phyloP scores from a whole-genome alignment of 2,888 invertebrate genomes.

The Trissolcus japonicus region DNA sequence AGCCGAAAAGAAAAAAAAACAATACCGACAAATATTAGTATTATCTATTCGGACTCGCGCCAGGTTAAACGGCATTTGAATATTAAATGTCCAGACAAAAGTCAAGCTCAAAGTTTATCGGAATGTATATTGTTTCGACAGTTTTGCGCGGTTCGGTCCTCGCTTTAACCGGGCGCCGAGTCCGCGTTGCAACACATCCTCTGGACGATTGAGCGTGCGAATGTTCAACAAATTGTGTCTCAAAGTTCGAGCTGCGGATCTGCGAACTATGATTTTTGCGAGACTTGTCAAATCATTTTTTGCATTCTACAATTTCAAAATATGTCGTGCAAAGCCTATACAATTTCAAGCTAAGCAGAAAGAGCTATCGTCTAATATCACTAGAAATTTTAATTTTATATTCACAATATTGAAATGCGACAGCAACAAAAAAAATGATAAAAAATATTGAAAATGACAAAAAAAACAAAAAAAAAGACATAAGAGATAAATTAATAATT shows the following conservation, averaged over 20 bases:
- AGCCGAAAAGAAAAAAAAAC: slow-evolving; percentile 24
- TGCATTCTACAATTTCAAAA: slow-evolving; percentile 46
- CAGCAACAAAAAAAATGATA: slow-evolving; percentile 45
- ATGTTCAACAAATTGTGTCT: slow-evolving; percentile 28
- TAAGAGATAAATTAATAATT: slow-evolving; percentile 57
- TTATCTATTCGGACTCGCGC: slow-evolving; percentile 31
- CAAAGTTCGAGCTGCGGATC: slow-evolving; percentile 42
- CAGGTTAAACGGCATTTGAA: slow-evolving; percentile 17
- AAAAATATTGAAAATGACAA: slow-evolving; percentile 57
- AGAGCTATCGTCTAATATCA: slow-evolving; percentile 71
- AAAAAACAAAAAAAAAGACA: slow-evolving; percentile 57
- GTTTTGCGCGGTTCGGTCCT: neutral
- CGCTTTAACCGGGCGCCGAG: slow-evolving; percentile 13
- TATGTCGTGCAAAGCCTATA: slow-evolving; percentile 64
- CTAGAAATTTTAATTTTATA: slow-evolving; percentile 73
- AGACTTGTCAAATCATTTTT: slow-evolving; percentile 23
- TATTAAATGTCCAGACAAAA: slow-evolving; percentile 18
- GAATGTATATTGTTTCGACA: slow-evolving; percentile 5
- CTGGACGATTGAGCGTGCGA: slow-evolving; percentile 27
- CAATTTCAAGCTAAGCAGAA: slow-evolving; percentile 68
- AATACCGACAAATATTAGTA: slow-evolving; percentile 51
- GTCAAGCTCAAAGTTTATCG: slow-evolving; percentile 32
- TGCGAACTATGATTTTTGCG: slow-evolving; percentile 9
- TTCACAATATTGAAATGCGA: slow-evolving; percentile 53
- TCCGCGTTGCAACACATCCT: slow-evolving; percentile 30